Base-by-base conservation (phyloP, 2,113 vertebrate genomes). In the Spea bombifrons region DNA sequence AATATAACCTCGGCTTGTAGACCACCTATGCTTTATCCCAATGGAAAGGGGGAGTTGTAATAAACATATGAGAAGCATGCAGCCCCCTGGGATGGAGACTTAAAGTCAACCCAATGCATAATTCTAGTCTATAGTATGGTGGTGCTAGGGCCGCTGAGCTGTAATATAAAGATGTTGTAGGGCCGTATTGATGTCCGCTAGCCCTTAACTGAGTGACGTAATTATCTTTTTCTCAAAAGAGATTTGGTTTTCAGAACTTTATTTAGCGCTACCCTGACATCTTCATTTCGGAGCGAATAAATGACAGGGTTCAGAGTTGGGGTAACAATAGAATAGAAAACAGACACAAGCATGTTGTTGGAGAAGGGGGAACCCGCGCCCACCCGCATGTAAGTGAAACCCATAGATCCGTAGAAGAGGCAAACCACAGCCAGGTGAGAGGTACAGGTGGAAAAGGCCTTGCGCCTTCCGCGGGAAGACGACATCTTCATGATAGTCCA, bases 281-380 rank as follows among this genome's bases (percentile, higher is more conserved):
- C 67, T 12, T 77, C 49, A 48, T 77, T 77, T 71, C 75, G 71
- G n/a, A 77, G 67, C 0, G 80, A 81, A 1, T 85, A 84, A 76
- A 84, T 85, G 44, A 85, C 5, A 76, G 82, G 82, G 7, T 83
- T 85, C 16, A 82, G 44, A 30, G 84, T 66, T 5, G 83, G 84
- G 5, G 84, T 84, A 8, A 78, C 76, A 15, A 83, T 30, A 4
- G 78, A 77, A 3, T 86, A 85, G 77, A 86, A 86, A 1, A 85
- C 73, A 13, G 85, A 50, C 66, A 81, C 69, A 64, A 83, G 46
- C 15, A 82, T 86, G 67, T 49, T 49, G 16, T 13, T 12, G 46
- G 84, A 82, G 16, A 80, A 45, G 5, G 77, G 6, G 3, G 81
- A 84, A 4, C 67, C 84, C 3, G 67, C 77, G 1, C 76, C 70